phyloP scores from a whole-genome alignment of 2,888 invertebrate genomes.

The Cantharis flavilabris region DNA sequence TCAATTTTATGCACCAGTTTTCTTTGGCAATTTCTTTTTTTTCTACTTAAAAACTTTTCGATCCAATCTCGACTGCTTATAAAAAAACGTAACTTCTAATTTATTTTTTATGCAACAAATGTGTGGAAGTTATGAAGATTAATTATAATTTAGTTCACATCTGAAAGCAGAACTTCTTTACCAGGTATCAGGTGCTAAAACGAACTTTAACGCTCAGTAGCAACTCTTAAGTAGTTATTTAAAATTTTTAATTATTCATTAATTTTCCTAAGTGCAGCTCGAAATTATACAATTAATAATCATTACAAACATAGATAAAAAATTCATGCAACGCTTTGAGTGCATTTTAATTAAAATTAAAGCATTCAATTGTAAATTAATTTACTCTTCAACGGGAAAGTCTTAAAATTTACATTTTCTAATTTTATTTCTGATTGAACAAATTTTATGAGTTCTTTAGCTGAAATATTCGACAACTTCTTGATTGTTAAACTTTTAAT shows the following conservation, averaged over 20 bases:
- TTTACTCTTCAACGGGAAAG: neutral
- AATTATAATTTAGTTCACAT: neutral
- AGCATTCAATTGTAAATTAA: neutral
- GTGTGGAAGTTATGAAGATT: neutral
- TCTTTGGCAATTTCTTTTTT: neutral
- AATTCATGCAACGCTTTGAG: neutral
- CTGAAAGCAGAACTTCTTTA: neutral
- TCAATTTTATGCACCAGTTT: neutral
- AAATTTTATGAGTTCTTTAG: neutral
- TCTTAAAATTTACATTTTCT: neutral
- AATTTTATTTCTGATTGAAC: neutral
- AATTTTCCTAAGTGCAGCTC: neutral
- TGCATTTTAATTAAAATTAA: neutral
- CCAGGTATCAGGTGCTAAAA: neutral
- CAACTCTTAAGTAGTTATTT: neutral
- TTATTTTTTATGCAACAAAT: neutral
- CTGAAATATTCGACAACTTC: neutral
- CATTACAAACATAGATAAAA: neutral
- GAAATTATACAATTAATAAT: neutral
- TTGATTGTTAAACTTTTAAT: neutral
- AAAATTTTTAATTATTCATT: neutral
- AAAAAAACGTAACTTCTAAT: neutral
- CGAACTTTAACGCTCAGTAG: neutral
- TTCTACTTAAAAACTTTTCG: neutral
- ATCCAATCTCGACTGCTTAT: neutral